These are phyloP conservation scores for Sphaeramia orbicularis DNA, from an alignment of 2,797 vertebrate species.

Conservation along the genomic window DNA sequence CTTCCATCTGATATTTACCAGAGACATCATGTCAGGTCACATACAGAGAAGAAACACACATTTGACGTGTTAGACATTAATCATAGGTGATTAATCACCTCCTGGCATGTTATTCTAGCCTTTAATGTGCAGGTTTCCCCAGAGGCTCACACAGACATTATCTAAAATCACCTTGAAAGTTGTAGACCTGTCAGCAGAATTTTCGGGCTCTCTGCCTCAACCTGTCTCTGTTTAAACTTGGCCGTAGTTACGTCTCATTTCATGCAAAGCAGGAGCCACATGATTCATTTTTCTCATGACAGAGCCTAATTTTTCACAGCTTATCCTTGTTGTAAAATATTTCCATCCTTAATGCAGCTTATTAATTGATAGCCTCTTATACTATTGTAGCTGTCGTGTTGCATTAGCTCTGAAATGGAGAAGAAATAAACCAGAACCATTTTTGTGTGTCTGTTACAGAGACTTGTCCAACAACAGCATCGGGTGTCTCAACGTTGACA, in stretches of 20 bases:
- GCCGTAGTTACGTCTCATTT: background rate
- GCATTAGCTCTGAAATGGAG: slow-evolving; percentile 3
- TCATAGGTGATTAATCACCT: slow-evolving; percentile 68
- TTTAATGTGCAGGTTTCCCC: slow-evolving; percentile 65
- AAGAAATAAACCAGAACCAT: slow-evolving; percentile 13
- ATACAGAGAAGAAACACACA: slow-evolving; percentile 56
- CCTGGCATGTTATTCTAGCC: slow-evolving; percentile 38
- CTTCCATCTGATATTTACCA: slow-evolving; percentile 54
- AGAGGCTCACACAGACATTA: slow-evolving; percentile 58
- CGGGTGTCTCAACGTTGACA: slow-evolving; percentile 93
- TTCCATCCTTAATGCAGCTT: background rate
- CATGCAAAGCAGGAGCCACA: no score
- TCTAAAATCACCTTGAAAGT: slow-evolving; percentile 62
- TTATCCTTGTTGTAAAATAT: slow-evolving; percentile 2
- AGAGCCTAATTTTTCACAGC: background rate
- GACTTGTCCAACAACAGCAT: slow-evolving; percentile 98
- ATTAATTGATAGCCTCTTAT: slow-evolving; percentile 3
- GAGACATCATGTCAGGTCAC: slow-evolving; percentile 65
- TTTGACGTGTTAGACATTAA: slow-evolving; percentile 68
- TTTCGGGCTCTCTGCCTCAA: slow-evolving; percentile 52
- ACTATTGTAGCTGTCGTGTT: background rate
- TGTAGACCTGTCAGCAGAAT: slow-evolving; percentile 63
- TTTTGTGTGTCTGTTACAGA: slow-evolving; percentile 76
- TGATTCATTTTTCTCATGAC: slow-evolving; percentile 1
- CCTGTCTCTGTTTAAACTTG: slow-evolving; percentile 34